Evolutionary conservation across 2,797 vertebrate species (phyloP).

Genomic region (Chrysolophus pictus): DNA sequence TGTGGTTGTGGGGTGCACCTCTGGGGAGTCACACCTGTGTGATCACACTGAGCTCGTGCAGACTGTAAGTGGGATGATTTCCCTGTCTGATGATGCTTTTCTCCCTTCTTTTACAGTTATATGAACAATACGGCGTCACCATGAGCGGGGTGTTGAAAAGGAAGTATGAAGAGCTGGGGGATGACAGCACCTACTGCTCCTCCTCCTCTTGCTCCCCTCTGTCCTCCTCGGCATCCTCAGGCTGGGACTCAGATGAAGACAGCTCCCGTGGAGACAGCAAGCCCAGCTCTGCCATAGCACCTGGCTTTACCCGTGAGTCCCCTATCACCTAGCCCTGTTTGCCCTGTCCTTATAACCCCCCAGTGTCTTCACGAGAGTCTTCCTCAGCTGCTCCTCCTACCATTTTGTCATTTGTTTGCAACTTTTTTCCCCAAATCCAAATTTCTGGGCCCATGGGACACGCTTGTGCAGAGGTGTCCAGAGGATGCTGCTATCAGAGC

Average conservation of each 20-base stretch:
- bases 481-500: not conserved
- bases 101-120: constrained; percentile 46
- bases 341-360: not conserved
- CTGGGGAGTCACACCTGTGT: not conserved
- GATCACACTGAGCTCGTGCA: not conserved
- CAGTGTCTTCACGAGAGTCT: not conserved
- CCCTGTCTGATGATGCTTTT: not conserved
- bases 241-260: constrained; percentile 92
- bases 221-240: constrained; percentile 85
- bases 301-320: constrained; percentile 88
- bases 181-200: constrained; percentile 90
- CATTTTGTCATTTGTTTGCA: not conserved
- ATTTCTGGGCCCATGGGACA: not conserved
- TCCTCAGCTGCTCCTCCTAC: not conserved
- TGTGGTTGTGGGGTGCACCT: not conserved
- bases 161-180: constrained; percentile 95
- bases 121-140: constrained; percentile 72
- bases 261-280: constrained; percentile 85
- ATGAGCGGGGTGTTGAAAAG: constrained; percentile 96
- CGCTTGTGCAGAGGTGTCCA: not conserved
- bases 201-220: constrained; percentile 82
- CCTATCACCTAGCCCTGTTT: not conserved
- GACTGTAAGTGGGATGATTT: not conserved
- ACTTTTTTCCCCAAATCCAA: not conserved
- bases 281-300: constrained; percentile 83